Percentiles rank a stretch among this genome's conserved stretches.
These are phyloP conservation scores for Odontocolon sp. DNA, from an alignment of 2,888 invertebrate genomes.

Conservation along the genomic window DNA sequence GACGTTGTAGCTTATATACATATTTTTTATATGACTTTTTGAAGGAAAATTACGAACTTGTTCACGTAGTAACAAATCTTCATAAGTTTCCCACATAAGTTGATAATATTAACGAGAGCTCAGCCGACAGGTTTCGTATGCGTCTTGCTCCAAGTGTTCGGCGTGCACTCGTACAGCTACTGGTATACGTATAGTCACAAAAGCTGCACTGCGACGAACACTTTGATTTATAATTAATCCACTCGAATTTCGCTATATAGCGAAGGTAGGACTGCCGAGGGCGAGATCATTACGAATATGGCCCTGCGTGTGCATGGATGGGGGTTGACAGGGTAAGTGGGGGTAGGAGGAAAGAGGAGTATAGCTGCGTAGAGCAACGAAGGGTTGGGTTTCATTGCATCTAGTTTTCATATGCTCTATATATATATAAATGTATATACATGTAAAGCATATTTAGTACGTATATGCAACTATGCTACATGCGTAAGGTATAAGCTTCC, in stretches of 20 bases:
- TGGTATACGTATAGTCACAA: not conserved
- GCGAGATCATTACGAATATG: conserved; percentile 34
- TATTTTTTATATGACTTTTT: too few relatives aligned
- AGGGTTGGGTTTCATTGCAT: conserved; percentile 26
- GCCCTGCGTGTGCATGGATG: not conserved
- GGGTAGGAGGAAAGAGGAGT: not conserved
- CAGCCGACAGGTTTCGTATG: conserved; percentile 15
- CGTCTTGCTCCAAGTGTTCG: conserved; percentile 38
- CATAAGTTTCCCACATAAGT: too few relatives aligned
- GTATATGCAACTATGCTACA: not conserved
- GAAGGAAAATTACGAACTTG: too few relatives aligned
- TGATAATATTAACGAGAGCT: conserved; percentile 43
- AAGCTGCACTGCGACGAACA: not conserved
- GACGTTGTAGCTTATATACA: too few relatives aligned
- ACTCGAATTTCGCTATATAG: conserved; percentile 33
- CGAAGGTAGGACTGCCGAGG: not conserved
- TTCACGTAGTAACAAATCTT: too few relatives aligned
- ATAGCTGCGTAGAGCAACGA: not conserved
- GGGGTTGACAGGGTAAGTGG: not conserved
- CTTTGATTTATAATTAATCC: conserved; percentile 50
- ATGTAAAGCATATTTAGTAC: not conserved
- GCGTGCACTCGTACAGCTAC: too few relatives aligned
- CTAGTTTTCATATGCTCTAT: not conserved
- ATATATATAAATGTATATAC: not conserved
- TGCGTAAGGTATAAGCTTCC: not conserved